Conservation (phyloP, 2,888 invertebrate genomes). For the Ophraella communa region DNA sequence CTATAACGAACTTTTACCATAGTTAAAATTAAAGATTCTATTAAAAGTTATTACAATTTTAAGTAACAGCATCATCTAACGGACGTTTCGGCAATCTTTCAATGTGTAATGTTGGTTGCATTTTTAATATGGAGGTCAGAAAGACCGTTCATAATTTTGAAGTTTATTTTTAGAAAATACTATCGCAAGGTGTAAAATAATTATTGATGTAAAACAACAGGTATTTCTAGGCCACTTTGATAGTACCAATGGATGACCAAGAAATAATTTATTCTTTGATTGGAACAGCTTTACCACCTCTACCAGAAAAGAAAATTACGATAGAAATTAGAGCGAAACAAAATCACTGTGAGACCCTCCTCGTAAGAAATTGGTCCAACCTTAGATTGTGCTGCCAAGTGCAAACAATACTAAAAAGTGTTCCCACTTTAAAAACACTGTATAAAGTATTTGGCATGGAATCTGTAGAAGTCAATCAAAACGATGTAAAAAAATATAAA, state of each 20-base stretch:
- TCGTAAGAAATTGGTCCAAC: slow-evolving; percentile 62
- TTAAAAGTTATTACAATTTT: too few species aligned
- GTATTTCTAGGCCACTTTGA: slow-evolving; percentile 59
- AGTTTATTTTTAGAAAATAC: too few species aligned
- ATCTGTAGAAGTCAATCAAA: slow-evolving; percentile 51
- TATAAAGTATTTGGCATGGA: slow-evolving; percentile 53
- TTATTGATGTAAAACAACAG: too few species aligned
- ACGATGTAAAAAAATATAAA: slow-evolving; percentile 48
- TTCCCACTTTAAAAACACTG: slow-evolving; percentile 42
- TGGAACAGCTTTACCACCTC: slow-evolving; percentile 60
- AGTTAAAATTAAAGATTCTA: too few species aligned
- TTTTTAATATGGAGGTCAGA: too few species aligned
- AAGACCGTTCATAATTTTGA: too few species aligned
- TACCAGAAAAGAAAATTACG: slow-evolving; percentile 54
- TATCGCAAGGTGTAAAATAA: too few species aligned
- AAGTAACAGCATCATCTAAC: too few species aligned
- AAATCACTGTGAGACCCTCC: slow-evolving; percentile 57
- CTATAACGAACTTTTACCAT: too few species aligned
- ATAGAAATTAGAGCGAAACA: slow-evolving; percentile 62
- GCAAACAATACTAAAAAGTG: slow-evolving; percentile 40
- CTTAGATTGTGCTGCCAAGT: slow-evolving; percentile 57
- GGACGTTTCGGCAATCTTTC: too few species aligned
- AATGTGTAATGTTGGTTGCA: too few species aligned
- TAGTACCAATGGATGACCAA: slow-evolving; percentile 63
- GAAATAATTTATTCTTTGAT: slow-evolving; percentile 59